Base-by-base conservation (phyloP, 2,797 vertebrate species). In the Furcifer pardalis region DNA sequence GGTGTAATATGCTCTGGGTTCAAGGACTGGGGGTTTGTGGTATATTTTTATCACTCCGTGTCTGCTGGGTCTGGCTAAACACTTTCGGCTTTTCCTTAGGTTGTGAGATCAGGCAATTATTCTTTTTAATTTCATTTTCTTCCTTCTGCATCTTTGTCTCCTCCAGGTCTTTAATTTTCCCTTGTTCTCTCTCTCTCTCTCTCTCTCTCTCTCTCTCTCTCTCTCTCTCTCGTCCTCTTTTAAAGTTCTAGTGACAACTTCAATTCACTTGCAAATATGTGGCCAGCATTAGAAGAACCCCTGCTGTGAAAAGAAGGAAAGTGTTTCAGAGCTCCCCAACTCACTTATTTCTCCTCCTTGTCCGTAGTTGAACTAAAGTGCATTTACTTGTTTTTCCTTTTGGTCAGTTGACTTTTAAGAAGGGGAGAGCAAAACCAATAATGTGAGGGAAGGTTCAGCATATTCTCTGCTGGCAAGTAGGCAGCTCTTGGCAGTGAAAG, bases 231-330 rank as follows among this genome's bases (percentile, higher is more conserved):
- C 2, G 1, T 1, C 2, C 68, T 72, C 66, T 23, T 5, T 1
- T 7, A 23, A 88, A 77, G 77, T 84, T 77, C 77, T 77, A 81
- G 49, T 68, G 89, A 79, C 42, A 73, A 83, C 88, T 90, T 91
- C 92, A 94, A 96, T 97, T 97, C 96, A 96, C 94, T 97, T 96
- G 96, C 96, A 97, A 96, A 97, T 97, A 94, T 93, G 94, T 91
- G 90, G 92, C 94, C 93, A 93, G 90, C 94, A 83, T 93, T 95
- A 92, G 92, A 46, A 92, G 92, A 81, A 94, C 94, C 91, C 94
- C 91, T 76, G 90, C 94, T 92, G 92, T 92, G 89, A 89, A 71
- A 84, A 87, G 90, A 89, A 86, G 72, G 68, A 86, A 91, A 91
- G 82, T 78, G 81, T 92, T 92, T 88, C 75, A 79, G 83, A 88